phyloP scores from a whole-genome alignment of 1,140 invertebrate species.

The Drosophila chauvacae region DNA sequence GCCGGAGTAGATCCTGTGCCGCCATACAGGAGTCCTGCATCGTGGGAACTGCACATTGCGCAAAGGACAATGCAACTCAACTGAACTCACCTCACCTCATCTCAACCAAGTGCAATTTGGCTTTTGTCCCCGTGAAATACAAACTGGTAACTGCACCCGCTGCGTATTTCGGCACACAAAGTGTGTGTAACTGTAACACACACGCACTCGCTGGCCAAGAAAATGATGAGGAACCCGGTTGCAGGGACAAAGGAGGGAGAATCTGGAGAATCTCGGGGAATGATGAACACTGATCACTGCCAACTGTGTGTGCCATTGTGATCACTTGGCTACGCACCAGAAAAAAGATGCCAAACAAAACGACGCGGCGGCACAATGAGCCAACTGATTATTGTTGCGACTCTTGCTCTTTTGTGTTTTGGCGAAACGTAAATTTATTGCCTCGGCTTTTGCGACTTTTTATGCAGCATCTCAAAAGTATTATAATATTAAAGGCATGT shows the following conservation, averaged over 20 bases:
- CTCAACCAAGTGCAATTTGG: constrained; percentile 71
- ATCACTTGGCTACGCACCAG: constrained; percentile 48
- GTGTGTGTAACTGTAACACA: constrained; percentile 65
- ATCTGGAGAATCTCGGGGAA: constrained; percentile 36
- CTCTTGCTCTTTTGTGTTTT: constrained; percentile 55
- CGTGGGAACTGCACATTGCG: constrained; percentile 78
- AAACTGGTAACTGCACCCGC: constrained; percentile 56
- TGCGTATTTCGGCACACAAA: constrained; percentile 63
- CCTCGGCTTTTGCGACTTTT: constrained; percentile 45
- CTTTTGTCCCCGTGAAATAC: constrained; percentile 47
- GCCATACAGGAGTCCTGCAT: constrained; percentile 48
- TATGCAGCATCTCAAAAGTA: constrained; percentile 11
- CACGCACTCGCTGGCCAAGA: constrained; percentile 31
- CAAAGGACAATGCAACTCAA: constrained; percentile 64
- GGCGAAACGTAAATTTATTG: constrained; percentile 62
- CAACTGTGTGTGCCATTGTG: constrained; percentile 23
- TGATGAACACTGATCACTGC: constrained; percentile 40
- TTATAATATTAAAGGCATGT: constrained; percentile 19
- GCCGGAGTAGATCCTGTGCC: constrained; percentile 18
- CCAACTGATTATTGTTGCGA: constrained; percentile 66
- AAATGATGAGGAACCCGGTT: constrained; percentile 19
- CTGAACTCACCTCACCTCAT: constrained; percentile 23
- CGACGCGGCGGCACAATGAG: constrained; percentile 32
- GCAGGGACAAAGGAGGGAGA: constrained; percentile 30
- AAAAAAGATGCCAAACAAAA: constrained; percentile 29